phyloP scores from a whole-genome alignment of 2,113 vertebrate genomes.

The Rhinoptilus africanus region DNA sequence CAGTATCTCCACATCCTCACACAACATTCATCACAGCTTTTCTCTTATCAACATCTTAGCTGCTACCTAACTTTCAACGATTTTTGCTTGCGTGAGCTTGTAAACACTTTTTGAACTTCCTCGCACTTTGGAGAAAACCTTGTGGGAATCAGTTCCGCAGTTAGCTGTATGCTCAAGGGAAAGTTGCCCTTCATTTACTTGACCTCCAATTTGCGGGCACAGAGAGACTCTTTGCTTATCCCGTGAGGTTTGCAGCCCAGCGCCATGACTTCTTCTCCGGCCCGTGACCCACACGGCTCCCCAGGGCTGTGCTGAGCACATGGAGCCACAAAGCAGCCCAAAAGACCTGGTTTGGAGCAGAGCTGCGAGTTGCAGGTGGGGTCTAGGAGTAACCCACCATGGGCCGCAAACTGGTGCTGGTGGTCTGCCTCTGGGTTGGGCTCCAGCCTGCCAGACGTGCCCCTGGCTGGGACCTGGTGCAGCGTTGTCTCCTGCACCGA shows the following conservation, averaged over 20 bases:
- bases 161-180: not conserved
- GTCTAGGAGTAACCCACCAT: not conserved
- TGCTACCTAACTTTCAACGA: not conserved
- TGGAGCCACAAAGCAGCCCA: not conserved
- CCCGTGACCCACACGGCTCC: accelerated
- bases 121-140: not conserved
- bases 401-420: not conserved
- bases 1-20: not conserved
- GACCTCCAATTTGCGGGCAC: not conserved
- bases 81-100: not conserved
- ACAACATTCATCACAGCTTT: not conserved
- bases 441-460: not conserved
- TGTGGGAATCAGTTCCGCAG: not conserved
- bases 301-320: not conserved
- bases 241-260: not conserved
- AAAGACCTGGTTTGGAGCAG: not conserved
- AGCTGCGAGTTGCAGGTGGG: not conserved
- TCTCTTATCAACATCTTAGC: not conserved
- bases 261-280: not conserved
- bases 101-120: not conserved
- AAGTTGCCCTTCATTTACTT: not conserved
- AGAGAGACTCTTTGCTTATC: not conserved
- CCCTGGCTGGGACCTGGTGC: accelerated
- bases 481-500: accelerated
- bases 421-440: not conserved